phyloP scores from a whole-genome alignment of 2,888 invertebrate species.

The Lamellibrachia satsuma region DNA sequence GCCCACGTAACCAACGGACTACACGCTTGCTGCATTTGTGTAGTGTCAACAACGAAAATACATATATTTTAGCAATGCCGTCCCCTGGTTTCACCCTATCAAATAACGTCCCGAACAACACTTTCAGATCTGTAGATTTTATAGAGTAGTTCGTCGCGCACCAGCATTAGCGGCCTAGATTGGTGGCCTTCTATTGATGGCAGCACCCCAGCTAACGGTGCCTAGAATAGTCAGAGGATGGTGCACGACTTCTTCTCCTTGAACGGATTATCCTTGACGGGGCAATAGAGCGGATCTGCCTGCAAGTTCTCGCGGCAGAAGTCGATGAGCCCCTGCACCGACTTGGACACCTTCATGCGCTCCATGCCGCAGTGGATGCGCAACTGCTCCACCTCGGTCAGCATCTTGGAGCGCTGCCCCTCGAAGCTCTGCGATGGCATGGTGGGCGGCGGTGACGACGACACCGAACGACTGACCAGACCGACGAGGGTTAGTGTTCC shows the following conservation, averaged over 20 bases:
- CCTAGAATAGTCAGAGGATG: conserved; percentile 46
- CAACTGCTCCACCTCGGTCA: conserved; percentile 50
- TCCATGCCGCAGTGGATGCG: conserved; percentile 49
- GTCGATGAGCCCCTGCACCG: conserved; percentile 51
- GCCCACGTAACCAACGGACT: background rate
- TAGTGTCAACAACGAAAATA: background rate
- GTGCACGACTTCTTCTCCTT: conserved; percentile 58
- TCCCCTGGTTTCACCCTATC: background rate
- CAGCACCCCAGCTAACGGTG: background rate
- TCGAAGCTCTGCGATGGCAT: conserved; percentile 29
- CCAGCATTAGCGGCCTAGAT: background rate
- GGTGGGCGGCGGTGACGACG: background rate
- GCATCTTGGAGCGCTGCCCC: conserved; percentile 46
- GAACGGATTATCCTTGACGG: conserved; percentile 62
- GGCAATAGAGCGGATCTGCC: conserved; percentile 56
- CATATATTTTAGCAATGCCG: background rate
- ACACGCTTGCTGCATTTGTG: background rate
- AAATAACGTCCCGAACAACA: background rate
- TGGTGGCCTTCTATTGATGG: background rate
- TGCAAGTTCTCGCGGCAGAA: conserved; percentile 49
- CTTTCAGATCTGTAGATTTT: background rate
- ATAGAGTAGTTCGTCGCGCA: background rate
- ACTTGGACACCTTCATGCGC: conserved; percentile 48
- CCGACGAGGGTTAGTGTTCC: background rate
- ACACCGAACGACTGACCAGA: background rate